Percentiles rank a stretch among this genome's conserved stretches.
These are phyloP conservation scores for Saguinus imperator DNA, from an alignment of 2,113 vertebrate species.

Conservation along the genomic window DNA sequence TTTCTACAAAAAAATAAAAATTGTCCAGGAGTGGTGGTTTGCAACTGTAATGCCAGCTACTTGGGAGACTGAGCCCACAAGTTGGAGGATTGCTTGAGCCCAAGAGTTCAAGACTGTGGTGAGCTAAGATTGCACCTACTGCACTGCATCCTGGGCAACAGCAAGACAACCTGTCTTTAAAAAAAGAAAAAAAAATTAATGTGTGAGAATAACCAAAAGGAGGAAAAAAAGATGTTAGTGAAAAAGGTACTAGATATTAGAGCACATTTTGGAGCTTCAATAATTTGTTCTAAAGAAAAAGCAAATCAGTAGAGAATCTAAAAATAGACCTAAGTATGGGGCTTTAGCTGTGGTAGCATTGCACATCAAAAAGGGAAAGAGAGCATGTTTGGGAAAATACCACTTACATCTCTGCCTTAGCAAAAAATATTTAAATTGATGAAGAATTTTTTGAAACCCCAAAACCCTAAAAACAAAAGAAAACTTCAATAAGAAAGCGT, in stretches of 20 bases:
- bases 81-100: too few relatives aligned
- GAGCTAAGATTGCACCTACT: too few relatives aligned
- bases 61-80: too few relatives aligned
- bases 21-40: too few relatives aligned
- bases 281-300: background rate
- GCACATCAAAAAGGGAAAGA: background rate
- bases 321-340: background rate
- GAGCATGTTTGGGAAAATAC: background rate
- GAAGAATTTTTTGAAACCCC: background rate
- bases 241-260: background rate
- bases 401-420: background rate
- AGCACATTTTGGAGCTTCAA: constrained; percentile 31
- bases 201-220: background rate
- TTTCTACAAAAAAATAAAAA: too few relatives aligned
- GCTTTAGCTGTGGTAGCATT: background rate
- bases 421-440: background rate
- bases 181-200: background rate
- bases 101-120: too few relatives aligned
- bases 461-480: background rate
- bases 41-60: too few relatives aligned
- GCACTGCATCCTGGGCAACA: too few relatives aligned
- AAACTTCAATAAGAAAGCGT: constrained; percentile 29
- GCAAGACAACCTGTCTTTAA: too few relatives aligned
- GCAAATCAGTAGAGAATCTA: background rate
- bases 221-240: background rate